Conservation (phyloP, 1,140 invertebrate genomes). For the Spodoptera litura region DNA sequence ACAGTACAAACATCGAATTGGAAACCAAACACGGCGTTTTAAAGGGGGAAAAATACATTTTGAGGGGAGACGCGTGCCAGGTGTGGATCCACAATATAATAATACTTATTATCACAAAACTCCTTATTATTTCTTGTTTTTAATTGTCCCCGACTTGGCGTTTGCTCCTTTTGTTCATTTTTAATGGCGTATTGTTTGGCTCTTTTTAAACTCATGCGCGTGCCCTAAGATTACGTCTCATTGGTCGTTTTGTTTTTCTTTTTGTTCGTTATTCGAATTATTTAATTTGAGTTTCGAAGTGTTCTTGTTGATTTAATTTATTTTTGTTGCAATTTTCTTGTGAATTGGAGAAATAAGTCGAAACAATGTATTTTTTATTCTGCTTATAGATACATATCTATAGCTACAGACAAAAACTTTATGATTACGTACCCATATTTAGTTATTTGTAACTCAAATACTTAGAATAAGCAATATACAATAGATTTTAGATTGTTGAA, state of each 20-base stretch:
- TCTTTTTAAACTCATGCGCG: constrained; percentile 77
- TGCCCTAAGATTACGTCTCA: constrained; percentile 66
- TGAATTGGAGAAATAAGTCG: too few species aligned
- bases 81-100: constrained; percentile 78
- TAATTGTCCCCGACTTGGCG: constrained; percentile 84
- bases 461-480: not conserved
- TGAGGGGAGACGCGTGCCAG: constrained; percentile 73
- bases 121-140: constrained; percentile 86
- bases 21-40: constrained; percentile 13
- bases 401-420: too few species aligned
- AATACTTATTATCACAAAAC: constrained; percentile 83
- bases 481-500: too few species aligned
- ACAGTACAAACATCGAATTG: constrained; percentile 32
- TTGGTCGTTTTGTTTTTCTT: constrained; percentile 38
- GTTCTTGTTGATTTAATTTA: not conserved
- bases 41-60: constrained; percentile 27
- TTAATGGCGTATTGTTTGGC: constrained; percentile 85
- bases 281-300: not conserved
- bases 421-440: too few species aligned
- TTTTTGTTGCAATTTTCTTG: not conserved
- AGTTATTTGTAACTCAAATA: not conserved
- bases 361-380: too few species aligned
- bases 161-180: constrained; percentile 83
- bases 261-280: constrained; percentile 35
- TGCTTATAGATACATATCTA: too few species aligned